Conservation (phyloP, 1,140 invertebrate species). For the Luehdorfia chinensis region DNA sequence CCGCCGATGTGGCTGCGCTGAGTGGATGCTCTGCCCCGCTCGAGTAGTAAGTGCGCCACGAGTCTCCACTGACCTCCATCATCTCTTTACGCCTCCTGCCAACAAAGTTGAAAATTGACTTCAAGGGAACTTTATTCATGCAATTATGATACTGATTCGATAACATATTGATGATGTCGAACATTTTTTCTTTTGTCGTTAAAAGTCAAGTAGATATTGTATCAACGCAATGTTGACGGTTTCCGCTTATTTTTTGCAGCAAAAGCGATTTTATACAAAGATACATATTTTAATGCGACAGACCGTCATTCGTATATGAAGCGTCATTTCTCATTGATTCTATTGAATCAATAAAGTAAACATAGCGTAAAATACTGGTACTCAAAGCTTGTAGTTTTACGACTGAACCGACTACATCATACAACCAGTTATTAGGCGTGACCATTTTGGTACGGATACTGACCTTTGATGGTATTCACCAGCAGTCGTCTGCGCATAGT, state of each 20-base stretch:
- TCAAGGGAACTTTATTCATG: neutral
- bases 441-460: constrained; percentile 74
- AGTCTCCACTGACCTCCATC: constrained; percentile 67
- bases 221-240: neutral
- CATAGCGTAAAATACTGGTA: constrained; percentile 68
- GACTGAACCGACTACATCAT: constrained; percentile 66
- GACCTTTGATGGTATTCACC: constrained; percentile 68
- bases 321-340: constrained; percentile 46
- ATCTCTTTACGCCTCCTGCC: constrained; percentile 69
- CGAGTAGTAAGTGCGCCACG: constrained; percentile 67
- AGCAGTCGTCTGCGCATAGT: constrained; percentile 51
- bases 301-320: constrained; percentile 14
- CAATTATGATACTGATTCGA: neutral
- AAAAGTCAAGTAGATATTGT: neutral
- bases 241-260: neutral
- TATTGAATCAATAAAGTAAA: constrained; percentile 61
- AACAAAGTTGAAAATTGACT: constrained; percentile 26
- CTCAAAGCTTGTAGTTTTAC: constrained; percentile 67
- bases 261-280: neutral
- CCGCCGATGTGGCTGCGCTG: constrained; percentile 55
- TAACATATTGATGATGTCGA: neutral
- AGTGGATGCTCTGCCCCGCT: constrained; percentile 54
- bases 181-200: neutral
- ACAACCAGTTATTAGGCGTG: constrained; percentile 76
- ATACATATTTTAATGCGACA: constrained; percentile 15